Conservation (phyloP, 2,113 vertebrate genomes). For the Capreolus pygargus region DNA sequence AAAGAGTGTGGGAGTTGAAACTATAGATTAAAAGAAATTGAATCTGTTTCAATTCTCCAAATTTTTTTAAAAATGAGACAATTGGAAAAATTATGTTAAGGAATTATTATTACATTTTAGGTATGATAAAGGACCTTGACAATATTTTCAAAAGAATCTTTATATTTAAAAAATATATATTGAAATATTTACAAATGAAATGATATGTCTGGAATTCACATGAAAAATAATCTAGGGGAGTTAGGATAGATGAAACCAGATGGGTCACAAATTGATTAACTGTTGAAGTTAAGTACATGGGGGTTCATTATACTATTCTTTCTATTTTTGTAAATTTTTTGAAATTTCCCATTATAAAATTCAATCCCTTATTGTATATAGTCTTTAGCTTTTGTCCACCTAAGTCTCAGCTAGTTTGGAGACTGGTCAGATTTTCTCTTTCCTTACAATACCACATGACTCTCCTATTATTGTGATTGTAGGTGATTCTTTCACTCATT, state of each 20-base stretch:
- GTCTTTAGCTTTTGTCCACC: background rate
- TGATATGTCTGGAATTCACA: background rate
- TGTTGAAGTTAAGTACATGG: background rate
- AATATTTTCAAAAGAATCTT: background rate
- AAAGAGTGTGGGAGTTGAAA: background rate
- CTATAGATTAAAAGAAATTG: conserved; percentile 22
- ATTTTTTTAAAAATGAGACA: background rate
- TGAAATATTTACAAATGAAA: conserved; percentile 35
- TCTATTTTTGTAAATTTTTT: background rate
- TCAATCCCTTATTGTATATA: background rate
- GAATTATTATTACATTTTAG: conserved; percentile 9
- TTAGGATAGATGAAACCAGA: background rate
- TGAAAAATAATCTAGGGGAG: background rate
- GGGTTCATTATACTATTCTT: background rate
- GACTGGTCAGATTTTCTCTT: background rate
- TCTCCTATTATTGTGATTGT: background rate
- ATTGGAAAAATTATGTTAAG: background rate
- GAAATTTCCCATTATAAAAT: background rate
- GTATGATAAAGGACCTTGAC: background rate
- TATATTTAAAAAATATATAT: background rate
- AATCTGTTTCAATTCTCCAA: background rate
- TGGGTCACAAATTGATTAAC: background rate
- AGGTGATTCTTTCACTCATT: background rate
- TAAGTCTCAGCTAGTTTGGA: background rate
- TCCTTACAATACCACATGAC: background rate